Conservation (phyloP, 64 coral and sea anemone genomes). For the Montipora foliosa region DNA sequence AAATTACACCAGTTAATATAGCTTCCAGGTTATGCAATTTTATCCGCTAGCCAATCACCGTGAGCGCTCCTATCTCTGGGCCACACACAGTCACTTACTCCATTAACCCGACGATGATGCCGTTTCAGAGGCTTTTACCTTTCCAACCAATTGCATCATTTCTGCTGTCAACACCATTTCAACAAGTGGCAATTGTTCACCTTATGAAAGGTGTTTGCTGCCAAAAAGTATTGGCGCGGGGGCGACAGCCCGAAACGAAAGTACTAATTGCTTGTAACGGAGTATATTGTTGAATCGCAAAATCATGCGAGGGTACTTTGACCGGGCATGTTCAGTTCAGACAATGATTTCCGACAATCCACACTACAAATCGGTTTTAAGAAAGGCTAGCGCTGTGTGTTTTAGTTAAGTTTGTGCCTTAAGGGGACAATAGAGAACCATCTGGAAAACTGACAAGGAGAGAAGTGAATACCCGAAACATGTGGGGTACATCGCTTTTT, state of each 20-base stretch:
- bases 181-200: slow-evolving; percentile 76
- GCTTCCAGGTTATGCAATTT: slow-evolving; percentile 68
- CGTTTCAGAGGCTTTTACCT: slow-evolving; percentile 78
- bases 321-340: neutral
- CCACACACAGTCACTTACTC: slow-evolving; percentile 84
- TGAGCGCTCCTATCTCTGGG: slow-evolving; percentile 48
- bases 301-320: slow-evolving; percentile 51
- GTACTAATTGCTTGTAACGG: slow-evolving; percentile 86
- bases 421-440: slow-evolving; percentile 48
- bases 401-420: slow-evolving; percentile 7
- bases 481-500: slow-evolving; percentile 30
- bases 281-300: slow-evolving; percentile 59
- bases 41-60: slow-evolving; percentile 73
- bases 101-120: slow-evolving; percentile 69
- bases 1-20: slow-evolving; percentile 64
- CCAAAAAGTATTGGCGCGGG: slow-evolving; percentile 63
- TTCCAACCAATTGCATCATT: slow-evolving; percentile 85
- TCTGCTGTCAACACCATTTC: slow-evolving; percentile 98
- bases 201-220: slow-evolving; percentile 60
- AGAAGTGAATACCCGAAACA: slow-evolving; percentile 43
- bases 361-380: slow-evolving; percentile 9
- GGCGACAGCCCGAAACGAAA: slow-evolving; percentile 73
- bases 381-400: slow-evolving; percentile 1
- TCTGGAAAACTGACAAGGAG: slow-evolving; percentile 31
- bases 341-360: slow-evolving; percentile 27